phyloP scores from a whole-genome alignment of 2,113 vertebrate species.

The Phaethornis superciliosus region DNA sequence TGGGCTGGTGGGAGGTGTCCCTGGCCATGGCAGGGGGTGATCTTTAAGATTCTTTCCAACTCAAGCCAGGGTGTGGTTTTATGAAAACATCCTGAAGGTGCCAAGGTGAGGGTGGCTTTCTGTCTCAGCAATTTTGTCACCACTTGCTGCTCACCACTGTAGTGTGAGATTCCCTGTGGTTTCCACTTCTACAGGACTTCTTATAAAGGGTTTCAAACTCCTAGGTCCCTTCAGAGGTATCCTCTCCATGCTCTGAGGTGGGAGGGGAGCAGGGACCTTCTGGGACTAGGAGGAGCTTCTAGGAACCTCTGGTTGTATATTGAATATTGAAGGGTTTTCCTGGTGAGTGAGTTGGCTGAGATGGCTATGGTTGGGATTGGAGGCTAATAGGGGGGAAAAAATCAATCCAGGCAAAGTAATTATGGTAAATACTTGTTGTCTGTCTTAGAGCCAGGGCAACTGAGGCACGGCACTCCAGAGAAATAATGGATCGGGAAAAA shows the following conservation, averaged over 20 bases:
- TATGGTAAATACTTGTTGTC: neutral
- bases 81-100: neutral
- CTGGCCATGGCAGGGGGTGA: no score
- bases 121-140: neutral
- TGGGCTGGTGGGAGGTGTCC: no score
- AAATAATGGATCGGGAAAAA: neutral
- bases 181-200: accelerated
- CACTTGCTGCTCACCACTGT: accelerated
- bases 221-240: accelerated
- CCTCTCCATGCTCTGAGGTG: accelerated
- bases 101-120: neutral
- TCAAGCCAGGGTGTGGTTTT: no score
- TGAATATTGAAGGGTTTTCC: neutral
- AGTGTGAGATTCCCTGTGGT: neutral
- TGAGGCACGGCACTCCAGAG: neutral
- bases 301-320: neutral
- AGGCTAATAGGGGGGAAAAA: neutral
- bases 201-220: neutral
- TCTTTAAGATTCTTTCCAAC: no score
- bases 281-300: neutral
- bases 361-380: neutral
- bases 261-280: neutral
- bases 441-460: neutral
- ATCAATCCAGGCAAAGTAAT: neutral
- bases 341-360: neutral